Evolutionary conservation across 2,888 invertebrate genomes (phyloP), one percentile per base, ranked within the genome.

Genomic region (Meganola albula): DNA sequence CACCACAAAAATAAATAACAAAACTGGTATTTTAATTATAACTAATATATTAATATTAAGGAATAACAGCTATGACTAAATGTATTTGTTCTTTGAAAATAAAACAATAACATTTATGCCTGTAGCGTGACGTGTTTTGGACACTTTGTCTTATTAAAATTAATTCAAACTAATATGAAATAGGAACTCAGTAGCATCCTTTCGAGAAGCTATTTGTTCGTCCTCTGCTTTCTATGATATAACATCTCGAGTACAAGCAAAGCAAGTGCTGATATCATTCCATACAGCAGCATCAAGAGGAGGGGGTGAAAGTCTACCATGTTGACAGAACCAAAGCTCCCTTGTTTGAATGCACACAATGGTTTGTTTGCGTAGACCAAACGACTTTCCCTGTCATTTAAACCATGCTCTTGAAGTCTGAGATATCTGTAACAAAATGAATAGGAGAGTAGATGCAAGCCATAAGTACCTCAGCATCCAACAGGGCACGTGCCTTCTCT

Each of bases 281-380:
- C 87, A 48, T 79, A 87, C 0, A 74, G 26, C 9, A 87, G 58
- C 40, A 79, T 59, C 2, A 85, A 39, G n/a, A 87, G 48, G 0
- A 88, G 87, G 8, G 88, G 87, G 44, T 87, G 84, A 46, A 87
- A 88, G 55, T 90, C 90, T 1, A 88, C 74, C 50, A 90, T 75
- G 22, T 88, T 88, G 4, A 91, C 91, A 7, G 89, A 91, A 6
- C 88, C 82, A 58, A 91, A 91, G 26, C 61, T 78, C 1, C 87
- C 87, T 1, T 75, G 74, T 28, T 89, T 88, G 0, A 79, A 77
- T 2, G 63, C 63, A 48, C 92, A 92, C 2, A 62, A 46, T 0
- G 92, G 92, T 58, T 89, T 90, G 40, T 85, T 87, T 0, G 88
- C 83, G 54, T 89, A 91, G 12, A 90, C 68, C 24, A 87, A 64